Base-by-base conservation (phyloP, 2,113 vertebrate genomes). In the Leiothrix lutea region DNA sequence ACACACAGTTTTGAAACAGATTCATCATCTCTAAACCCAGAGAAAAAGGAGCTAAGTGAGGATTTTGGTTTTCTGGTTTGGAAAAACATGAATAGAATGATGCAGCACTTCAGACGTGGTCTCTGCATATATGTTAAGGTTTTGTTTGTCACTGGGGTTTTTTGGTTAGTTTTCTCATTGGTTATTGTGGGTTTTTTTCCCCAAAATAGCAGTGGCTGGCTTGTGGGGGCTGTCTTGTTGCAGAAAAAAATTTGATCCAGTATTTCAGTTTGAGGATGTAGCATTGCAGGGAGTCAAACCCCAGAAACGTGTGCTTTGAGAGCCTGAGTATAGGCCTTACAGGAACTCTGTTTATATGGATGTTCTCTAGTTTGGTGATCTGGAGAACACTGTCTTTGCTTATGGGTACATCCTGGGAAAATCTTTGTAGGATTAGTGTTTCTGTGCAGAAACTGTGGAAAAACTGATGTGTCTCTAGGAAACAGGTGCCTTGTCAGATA, bases 161-260 rank as follows among this genome's bases (percentile, higher is more conserved):
- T 66, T 66, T 47, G 29, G 21, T 64, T 75, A 40, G n/a, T 26
- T 69, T 35, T 44, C 77, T 78, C 11, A 1, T 11, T 60, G 11
- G 24, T 28, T 12, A 10, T 2, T 40, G 7, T 54, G 17, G 9
- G 6, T 0, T 0, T 5, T 51, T 38, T 72, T 53, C 11, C 3
- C 8, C 38, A 64, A 25, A 69, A 40, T 21, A 79, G 29, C 21
- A 62, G 22, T 40, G 26, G 7, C 40, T 86, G 8, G 19, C 14
- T 70, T 78, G 50, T 15, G 5, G 6, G 7, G 58, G 33, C 50
- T 80, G 29, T 47, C 26, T 5, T 20, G 88, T 72, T 56, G 36
- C 67, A 91, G 72, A 64, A 70, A 69, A 40, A 61, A 14, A 16
- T 54, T 45, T 77, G n/a, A 19, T 61, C 50, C 24, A 31, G 0